These are phyloP conservation scores for Scleropages formosus DNA, from an alignment of 2,797 vertebrate species.

Conservation along the genomic window DNA sequence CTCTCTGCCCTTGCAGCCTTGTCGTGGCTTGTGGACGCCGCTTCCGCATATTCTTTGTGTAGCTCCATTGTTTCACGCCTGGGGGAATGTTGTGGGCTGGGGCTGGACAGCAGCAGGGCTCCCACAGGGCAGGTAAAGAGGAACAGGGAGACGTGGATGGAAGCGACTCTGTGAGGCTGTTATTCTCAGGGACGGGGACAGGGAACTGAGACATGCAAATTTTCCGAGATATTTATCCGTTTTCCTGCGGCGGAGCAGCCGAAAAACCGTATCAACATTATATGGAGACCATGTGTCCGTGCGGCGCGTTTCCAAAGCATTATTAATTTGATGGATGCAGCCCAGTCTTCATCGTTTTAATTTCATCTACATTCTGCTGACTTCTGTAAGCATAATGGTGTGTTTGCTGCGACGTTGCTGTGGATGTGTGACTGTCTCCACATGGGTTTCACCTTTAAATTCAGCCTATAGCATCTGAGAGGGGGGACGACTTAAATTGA, in stretches of 20 bases:
- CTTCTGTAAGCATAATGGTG: too few species aligned
- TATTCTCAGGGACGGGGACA: slow-evolving; percentile 57
- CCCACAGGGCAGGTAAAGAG: slow-evolving; percentile 56
- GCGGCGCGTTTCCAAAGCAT: neutral
- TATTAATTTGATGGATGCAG: too few species aligned
- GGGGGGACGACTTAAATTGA: too few species aligned
- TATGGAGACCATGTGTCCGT: too few species aligned
- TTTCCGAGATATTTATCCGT: slow-evolving; percentile 51
- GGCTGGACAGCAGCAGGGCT: too few species aligned
- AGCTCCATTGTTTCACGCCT: neutral
- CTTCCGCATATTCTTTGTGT: slow-evolving; percentile 18
- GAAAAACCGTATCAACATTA: neutral
- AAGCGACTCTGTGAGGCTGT: slow-evolving; percentile 46
- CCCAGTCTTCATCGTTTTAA: neutral
- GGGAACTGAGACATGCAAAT: slow-evolving; percentile 73
- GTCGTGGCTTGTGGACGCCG: neutral
- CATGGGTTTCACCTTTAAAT: too few species aligned
- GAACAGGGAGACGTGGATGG: slow-evolving; percentile 47
- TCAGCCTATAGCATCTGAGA: too few species aligned
- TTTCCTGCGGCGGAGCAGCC: slow-evolving; percentile 38
- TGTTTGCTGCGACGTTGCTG: too few species aligned
- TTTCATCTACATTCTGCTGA: neutral
- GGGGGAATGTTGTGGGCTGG: slow-evolving; percentile 6
- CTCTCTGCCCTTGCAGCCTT: neutral
- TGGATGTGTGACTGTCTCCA: too few species aligned